phyloP scores from a whole-genome alignment of 2,113 vertebrate species.

The Catharus fuscescens region DNA sequence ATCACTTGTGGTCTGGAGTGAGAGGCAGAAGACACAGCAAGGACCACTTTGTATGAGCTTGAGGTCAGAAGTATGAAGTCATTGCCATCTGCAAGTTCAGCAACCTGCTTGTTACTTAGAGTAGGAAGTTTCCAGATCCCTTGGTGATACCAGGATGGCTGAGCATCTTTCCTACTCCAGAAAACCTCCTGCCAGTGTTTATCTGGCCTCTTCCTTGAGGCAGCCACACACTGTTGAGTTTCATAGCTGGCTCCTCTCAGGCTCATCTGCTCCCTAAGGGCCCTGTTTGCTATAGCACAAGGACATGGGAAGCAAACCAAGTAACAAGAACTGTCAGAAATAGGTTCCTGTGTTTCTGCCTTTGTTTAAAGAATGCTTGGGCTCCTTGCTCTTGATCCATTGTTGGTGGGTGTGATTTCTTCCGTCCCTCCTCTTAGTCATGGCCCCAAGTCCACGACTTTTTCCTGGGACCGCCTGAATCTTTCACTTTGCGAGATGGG shows the following conservation, averaged over 20 bases:
- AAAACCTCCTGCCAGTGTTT: not conserved
- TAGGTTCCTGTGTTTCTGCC: not conserved
- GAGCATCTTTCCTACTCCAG: not conserved
- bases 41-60: not conserved
- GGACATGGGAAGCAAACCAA: not conserved
- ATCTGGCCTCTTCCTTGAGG: not conserved
- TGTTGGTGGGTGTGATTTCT: not conserved
- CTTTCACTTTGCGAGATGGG: not conserved
- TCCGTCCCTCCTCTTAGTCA: not conserved
- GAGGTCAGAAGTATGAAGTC: not conserved
- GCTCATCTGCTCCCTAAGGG: not conserved
- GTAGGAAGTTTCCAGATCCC: not conserved
- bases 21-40: not conserved
- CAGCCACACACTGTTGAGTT: not conserved
- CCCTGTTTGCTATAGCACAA: not conserved
- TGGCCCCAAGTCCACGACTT: no score
- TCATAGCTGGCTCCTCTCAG: not conserved
- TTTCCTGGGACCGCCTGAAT: not conserved
- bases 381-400: not conserved
- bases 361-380: not conserved
- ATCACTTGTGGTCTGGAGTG: not conserved
- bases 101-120: not conserved
- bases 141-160: not conserved
- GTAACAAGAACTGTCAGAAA: not conserved
- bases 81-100: not conserved